A percentile compares a stretch with the other conserved stretches of the same genome.
Evolutionary conservation across 2,113 vertebrate genomes (phyloP).

Genomic region (Macroglossus sobrinus): DNA sequence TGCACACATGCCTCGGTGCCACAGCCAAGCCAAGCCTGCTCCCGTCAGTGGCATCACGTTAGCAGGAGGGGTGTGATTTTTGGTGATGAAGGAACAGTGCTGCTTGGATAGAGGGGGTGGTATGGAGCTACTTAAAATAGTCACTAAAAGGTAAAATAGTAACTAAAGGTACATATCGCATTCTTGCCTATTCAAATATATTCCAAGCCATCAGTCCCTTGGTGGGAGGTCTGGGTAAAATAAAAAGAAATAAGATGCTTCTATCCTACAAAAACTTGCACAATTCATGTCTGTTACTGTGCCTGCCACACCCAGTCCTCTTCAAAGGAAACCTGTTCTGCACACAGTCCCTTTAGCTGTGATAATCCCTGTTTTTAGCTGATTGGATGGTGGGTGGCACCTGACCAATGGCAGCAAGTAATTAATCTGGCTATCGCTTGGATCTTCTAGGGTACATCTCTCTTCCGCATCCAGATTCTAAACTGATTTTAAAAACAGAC

Average conservation of each 20-base stretch:
- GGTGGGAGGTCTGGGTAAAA: not conserved
- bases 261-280: not conserved
- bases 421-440: not conserved
- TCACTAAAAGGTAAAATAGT: not conserved
- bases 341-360: not conserved
- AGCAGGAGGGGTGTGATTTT: not conserved
- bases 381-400: not conserved
- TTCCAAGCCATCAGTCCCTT: not conserved
- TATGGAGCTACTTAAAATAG: not conserved
- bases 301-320: not conserved
- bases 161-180: not conserved
- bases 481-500: not conserved
- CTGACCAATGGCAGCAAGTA: not conserved
- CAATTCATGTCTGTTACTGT: not conserved
- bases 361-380: not conserved
- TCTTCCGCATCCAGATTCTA: not conserved
- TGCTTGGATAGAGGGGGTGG: not conserved
- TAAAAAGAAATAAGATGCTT: not conserved
- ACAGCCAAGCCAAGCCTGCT: not conserved
- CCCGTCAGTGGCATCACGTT: not conserved
- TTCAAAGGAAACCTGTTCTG: not conserved
- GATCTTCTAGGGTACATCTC: not conserved
- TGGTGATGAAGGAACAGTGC: not conserved
- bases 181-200: not conserved
- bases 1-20: fast-evolving